Base-by-base conservation (phyloP, 2,888 invertebrate genomes). In the Apotomis betuletana region DNA sequence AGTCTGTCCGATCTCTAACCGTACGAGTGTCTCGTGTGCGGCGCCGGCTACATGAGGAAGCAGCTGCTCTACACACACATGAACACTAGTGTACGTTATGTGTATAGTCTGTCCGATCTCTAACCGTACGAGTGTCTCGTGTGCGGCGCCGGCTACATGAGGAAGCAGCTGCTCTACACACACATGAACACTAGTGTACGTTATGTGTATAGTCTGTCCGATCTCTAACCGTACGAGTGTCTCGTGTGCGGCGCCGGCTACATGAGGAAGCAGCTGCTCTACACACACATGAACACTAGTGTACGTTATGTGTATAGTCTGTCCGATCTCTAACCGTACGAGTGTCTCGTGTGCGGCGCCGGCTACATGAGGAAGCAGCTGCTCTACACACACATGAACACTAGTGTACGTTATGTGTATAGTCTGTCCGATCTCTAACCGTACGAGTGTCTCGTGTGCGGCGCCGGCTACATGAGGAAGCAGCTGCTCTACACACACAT, bases 141-240 rank as follows among this genome's bases (percentile, higher is more conserved):
- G 5, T 97, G 97, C 83, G 96, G 96, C 4, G 95, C 95, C 78
- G 97, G 97, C 0, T 97, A 96, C 82, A 97, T 97, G 97, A 91
- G 97, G 9, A 97, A 97, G 80, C 96, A 97, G 3, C 90, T 96
- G 70, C 93, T 97, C 0, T 95, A 96, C 82, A 94, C 95, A 55
- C 97, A 97, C 80, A 96, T 97, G 96, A 95, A 96, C 84, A 87
- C 94, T 4, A 94, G 94, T 84, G 95, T 95, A 64, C 80, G 85
- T 84, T 38, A 6, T 8, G 10, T 44, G 10, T 73, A 13, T 27
- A 27, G 27, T 27, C 27, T 27, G 27, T 27, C 27, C n/a, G n/a
- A n/a, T n/a, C n/a, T n/a, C n/a, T n/a, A n/a, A n/a, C 97, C 97
- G 0, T 97, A 97, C 87, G 97, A 97, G 86, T 97, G 97, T 82